Evolutionary conservation across 30 jellyfish, hydroid and myxozoan genomes (phyloP), one percentile per base, ranked within the genome.

Genomic region (Rhopilema esculentum): DNA sequence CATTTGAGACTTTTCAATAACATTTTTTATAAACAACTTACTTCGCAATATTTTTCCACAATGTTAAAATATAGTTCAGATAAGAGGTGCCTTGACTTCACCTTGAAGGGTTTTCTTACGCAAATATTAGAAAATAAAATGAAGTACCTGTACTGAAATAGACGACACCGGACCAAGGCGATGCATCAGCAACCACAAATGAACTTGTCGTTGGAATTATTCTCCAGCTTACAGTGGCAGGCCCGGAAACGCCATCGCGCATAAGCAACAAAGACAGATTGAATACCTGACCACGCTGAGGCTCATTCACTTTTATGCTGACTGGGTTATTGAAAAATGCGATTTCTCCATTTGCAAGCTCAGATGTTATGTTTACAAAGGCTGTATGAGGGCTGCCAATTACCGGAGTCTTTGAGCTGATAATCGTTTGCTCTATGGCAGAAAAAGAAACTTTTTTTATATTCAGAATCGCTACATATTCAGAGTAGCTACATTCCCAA

Each of bases 161-260:
- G 27, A 95, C 90, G 18, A 83, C 29, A n/a, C 99, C 99, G 61
- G 57, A 48, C 91, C 85, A 77, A 8, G 93, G 81, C 22, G 82
- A 25, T 20, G 79, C 94, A 63, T 95, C 99, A 0, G 79, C 91
- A 4, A 19, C 30, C 23, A 97, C 90, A 32, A 95, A 85, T 27
- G 73, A 25, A 7, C n/a, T 31, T 24, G 89, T 72, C 18, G 18
- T 62, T n/a, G 97, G 91, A 24, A 30, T 66, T 26, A 89, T 33
- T 40, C 86, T 81, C 99, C 99, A 95, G 30, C 48, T n/a, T 18
- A 95, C 96, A 0, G 93, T 72, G n/a, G 97, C 96, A 2, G 83
- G 82, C 20, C 76, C 75, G 49, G 94, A 80, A 8, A 97, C 91
- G 6, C 99, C 99, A 86, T 95, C 99, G 65, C 99, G 83, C 97